Evolutionary conservation across 2,888 invertebrate genomes (phyloP), one percentile per base, ranked within the genome.

Genomic region (Polyploca ridens): DNA sequence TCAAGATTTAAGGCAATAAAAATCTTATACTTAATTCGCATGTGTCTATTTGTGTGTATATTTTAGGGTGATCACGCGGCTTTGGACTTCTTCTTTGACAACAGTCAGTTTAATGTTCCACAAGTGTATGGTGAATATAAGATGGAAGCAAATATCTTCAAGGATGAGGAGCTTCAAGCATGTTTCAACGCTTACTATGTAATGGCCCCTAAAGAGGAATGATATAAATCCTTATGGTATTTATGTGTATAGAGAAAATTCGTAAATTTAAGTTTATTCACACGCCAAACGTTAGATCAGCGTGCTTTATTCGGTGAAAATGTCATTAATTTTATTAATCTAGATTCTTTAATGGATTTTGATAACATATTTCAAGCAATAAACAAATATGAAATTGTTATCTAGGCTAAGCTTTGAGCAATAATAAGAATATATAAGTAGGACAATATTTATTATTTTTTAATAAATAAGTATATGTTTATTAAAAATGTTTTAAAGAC

Each of bases 91-190:
- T 67, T 59, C 58, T 70, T 77, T 13, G 72, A 77, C 63, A 77
- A 76, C 59, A 49, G 49, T 1, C 69, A 70, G 44, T 74, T 74
- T 62, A 70, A n/a, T 0, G 70, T 75, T 6, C 74, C 70, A 4
- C 70, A 72, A 58, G 5, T 77, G 10, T 77, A 72, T 41, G 77
- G 77, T 0, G 74, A 75, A 13, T 73, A 76, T 46, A 67, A 66
- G 44, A 70, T 69, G 69, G 72, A 72, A 7, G 27, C 58, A 7
- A 38, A 64, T 0, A 7, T 75, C 6, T 69, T 19, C 62, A 68
- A 69, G 14, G 70, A 69, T 0, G 69, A 69, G 0, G 64, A 58
- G 8, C 14, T 71, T 11, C 65, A 64, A 19, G 60, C 64, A 49
- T 75, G 75, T 63, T 72, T 46, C 49, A 16, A 57, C 10, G 27